These are phyloP conservation scores for Eupithecia inturbata DNA, from an alignment of 2,888 invertebrate genomes.

Conservation along the genomic window DNA sequence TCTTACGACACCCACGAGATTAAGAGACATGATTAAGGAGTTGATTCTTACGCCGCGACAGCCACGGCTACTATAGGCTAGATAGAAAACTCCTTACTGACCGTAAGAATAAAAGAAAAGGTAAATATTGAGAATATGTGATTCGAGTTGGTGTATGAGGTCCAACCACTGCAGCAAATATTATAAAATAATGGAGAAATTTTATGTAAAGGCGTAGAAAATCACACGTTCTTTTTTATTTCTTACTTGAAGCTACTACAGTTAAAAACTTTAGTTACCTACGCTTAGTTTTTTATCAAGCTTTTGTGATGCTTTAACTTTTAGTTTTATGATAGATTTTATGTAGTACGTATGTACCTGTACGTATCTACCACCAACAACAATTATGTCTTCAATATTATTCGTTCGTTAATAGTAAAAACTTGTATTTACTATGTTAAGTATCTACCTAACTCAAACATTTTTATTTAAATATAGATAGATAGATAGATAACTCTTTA, in stretches of 20 bases:
- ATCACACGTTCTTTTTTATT: background rate
- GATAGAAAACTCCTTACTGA: too few relatives aligned
- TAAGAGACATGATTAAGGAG: too few relatives aligned
- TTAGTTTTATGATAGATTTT: background rate
- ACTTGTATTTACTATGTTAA: background rate
- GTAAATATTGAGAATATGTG: too few relatives aligned
- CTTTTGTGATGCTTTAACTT: background rate
- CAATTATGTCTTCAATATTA: background rate
- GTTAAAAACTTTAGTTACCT: conserved; percentile 2
- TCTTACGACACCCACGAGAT: too few relatives aligned
- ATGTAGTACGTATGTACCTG: too few relatives aligned
- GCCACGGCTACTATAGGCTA: too few relatives aligned
- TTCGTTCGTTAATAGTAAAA: background rate
- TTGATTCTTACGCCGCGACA: too few relatives aligned
- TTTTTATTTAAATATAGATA: too few relatives aligned
- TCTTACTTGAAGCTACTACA: background rate
- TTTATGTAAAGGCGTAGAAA: background rate
- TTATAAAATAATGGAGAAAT: background rate
- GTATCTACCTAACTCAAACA: background rate
- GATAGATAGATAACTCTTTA: too few relatives aligned
- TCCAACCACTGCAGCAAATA: background rate
- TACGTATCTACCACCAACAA: background rate
- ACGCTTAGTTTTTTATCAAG: background rate
- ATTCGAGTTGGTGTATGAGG: background rate
- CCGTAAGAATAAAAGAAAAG: too few relatives aligned